Percentiles rank a stretch among this genome's conserved stretches.
These are phyloP conservation scores for Leptatherina wallacei DNA, from an alignment of 2,797 vertebrate species.

Conservation along the genomic window DNA sequence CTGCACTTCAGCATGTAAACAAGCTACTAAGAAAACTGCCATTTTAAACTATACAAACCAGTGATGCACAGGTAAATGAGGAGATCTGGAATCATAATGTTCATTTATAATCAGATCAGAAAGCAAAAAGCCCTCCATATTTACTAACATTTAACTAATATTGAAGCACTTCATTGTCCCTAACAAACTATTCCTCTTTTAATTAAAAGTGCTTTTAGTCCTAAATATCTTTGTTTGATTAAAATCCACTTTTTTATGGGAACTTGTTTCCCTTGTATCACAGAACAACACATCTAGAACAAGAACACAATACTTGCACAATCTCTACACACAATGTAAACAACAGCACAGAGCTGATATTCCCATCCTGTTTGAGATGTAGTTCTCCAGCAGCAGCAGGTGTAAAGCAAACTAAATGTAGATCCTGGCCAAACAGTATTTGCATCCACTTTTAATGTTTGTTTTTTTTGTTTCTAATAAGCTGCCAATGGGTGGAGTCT, in stretches of 20 bases:
- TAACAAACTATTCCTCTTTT: neutral
- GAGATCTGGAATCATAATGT: neutral
- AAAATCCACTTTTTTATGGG: neutral
- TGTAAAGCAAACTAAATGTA: constrained; percentile 31
- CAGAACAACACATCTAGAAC: constrained; percentile 3
- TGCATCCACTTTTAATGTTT: constrained; percentile 68
- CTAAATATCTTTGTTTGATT: neutral
- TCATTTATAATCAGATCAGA: neutral
- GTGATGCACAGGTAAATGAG: neutral
- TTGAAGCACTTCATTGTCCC: neutral
- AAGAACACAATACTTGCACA: neutral
- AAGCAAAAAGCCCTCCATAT: neutral
- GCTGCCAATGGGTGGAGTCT: constrained; percentile 27
- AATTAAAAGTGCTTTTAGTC: neutral
- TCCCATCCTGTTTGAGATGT: constrained; percentile 48
- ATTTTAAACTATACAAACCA: constrained; percentile 8
- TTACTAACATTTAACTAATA: neutral
- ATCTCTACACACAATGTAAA: constrained; percentile 26
- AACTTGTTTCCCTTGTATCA: neutral
- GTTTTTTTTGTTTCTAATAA: constrained; percentile 39
- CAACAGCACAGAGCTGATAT: constrained; percentile 25
- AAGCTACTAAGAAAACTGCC: constrained; percentile 5
- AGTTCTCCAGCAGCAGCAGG: constrained; percentile 16
- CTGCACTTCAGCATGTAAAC: constrained; percentile 58
- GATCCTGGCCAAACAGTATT: constrained; percentile 50